Evolutionary conservation across 1,140 invertebrate genomes (phyloP).

Genomic region (Drosophila albomicans): DNA sequence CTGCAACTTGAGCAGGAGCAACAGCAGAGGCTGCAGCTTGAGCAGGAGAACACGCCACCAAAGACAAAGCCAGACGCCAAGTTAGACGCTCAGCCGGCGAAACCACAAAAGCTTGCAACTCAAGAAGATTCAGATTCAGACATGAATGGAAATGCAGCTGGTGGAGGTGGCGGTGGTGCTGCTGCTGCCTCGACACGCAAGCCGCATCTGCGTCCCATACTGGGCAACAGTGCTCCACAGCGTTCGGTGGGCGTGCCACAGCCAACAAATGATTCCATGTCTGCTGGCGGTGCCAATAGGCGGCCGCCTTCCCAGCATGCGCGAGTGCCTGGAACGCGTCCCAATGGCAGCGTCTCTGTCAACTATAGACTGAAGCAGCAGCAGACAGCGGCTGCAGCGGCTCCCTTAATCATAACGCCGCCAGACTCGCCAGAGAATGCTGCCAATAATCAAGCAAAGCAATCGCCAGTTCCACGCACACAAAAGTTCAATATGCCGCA

Average conservation of each 20-base stretch:
- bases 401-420: conserved; percentile 45
- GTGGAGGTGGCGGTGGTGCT: neutral
- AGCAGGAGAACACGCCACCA: neutral
- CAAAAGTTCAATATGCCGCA: neutral
- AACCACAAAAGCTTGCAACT: neutral
- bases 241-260: conserved; percentile 10
- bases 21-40: neutral
- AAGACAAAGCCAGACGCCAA: neutral
- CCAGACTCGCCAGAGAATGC: conserved; percentile 54
- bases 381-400: conserved; percentile 23
- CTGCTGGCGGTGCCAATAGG: conserved; percentile 2
- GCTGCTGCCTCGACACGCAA: conserved; percentile 35
- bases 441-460: neutral
- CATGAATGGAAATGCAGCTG: conserved; percentile 42
- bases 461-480: neutral
- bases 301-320: conserved; percentile 25
- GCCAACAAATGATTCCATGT: conserved; percentile 1
- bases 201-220: conserved; percentile 56
- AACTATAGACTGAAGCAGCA: conserved; percentile 65
- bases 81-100: neutral
- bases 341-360: conserved; percentile 43
- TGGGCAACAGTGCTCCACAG: conserved; percentile 61
- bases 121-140: neutral
- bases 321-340: conserved; percentile 27
- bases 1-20: conserved; percentile 4